These are phyloP conservation scores for Forbesichthys agassizii DNA, from an alignment of 2,113 vertebrate species.

Conservation along the genomic window DNA sequence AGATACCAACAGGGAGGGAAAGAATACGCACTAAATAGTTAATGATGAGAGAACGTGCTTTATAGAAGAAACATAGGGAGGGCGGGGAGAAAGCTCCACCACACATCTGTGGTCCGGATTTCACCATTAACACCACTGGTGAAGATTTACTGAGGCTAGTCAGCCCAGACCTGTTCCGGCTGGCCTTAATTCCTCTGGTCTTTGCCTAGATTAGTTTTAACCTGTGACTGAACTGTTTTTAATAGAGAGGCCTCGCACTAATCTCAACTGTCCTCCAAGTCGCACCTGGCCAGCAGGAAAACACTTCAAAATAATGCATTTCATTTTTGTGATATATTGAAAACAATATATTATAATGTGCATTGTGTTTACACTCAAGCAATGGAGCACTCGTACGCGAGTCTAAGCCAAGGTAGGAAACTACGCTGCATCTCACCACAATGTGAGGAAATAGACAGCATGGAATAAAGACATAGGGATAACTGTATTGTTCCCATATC, in stretches of 20 bases:
- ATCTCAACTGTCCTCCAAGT: constrained; percentile 19
- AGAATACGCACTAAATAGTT: constrained; percentile 2
- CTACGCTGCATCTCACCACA: no score
- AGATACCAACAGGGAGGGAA: constrained; percentile 12
- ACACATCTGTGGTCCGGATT: not conserved
- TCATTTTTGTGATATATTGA: no score
- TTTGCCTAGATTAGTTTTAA: constrained; percentile 31
- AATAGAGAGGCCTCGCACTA: constrained; percentile 35
- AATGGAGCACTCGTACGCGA: no score
- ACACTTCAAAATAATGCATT: no score
- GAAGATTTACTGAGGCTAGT: constrained; percentile 17
- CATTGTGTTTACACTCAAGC: no score
- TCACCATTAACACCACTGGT: not conserved
- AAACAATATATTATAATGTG: no score
- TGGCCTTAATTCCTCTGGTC: constrained; percentile 7
- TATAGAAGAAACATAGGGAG: not conserved
- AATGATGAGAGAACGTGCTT: not conserved
- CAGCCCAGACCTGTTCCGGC: constrained; percentile 19
- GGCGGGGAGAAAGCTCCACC: not conserved
- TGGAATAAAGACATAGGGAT: no score
- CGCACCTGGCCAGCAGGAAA: no score
- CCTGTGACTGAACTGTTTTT: constrained; percentile 22
- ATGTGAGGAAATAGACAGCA: no score
- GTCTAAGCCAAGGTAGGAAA: no score
- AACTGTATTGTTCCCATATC: no score